phyloP scores from a whole-genome alignment of 2,888 invertebrate genomes.

The Dynastes grantii region DNA sequence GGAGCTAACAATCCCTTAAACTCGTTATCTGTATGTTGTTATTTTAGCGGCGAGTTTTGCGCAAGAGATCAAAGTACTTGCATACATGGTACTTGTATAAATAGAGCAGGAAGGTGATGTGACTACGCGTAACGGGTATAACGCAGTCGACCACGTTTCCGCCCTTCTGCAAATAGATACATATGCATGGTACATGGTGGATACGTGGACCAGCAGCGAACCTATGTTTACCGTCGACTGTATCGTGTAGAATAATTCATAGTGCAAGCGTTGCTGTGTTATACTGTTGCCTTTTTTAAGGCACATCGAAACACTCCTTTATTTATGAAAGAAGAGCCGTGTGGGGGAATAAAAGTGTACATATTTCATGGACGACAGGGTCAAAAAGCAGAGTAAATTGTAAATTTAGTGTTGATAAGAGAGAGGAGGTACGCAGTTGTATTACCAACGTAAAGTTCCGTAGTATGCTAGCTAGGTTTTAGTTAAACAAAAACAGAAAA shows the following conservation, averaged over 20 bases:
- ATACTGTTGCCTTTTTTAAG: neutral
- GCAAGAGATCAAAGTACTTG: constrained; percentile 5
- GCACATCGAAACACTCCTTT: neutral
- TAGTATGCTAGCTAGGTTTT: no score
- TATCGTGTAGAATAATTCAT: constrained; percentile 19
- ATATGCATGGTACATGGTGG: neutral
- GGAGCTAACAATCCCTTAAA: neutral
- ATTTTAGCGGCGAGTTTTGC: constrained; percentile 3
- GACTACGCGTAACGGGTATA: neutral
- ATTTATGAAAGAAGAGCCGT: neutral
- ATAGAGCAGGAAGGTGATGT: neutral
- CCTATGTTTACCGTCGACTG: neutral
- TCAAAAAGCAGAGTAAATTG: neutral
- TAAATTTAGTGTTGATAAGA: neutral
- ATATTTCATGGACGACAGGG: neutral
- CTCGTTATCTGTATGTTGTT: neutral
- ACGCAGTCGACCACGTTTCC: neutral
- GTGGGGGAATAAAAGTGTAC: neutral
- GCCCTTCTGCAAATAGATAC: neutral
- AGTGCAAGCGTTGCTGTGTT: neutral
- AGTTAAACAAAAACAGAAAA: no score
- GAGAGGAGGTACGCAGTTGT: no score
- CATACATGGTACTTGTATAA: neutral
- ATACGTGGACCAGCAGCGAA: neutral
- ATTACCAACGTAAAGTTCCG: no score